Evolutionary conservation across 2,888 invertebrate species (phyloP).

Genomic region (Harpalus rufipes): DNA sequence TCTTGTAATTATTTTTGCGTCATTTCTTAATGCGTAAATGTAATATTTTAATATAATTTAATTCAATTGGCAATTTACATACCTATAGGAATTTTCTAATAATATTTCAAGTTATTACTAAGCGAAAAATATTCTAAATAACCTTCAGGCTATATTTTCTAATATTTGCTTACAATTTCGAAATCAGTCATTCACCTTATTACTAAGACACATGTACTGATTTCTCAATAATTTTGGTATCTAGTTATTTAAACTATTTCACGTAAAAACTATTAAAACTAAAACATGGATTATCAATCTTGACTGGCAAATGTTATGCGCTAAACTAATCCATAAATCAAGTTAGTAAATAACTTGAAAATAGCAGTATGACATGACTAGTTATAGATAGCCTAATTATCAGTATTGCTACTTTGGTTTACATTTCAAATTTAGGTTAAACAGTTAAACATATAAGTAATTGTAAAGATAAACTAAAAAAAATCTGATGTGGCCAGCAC

Average conservation of each 20-base stretch:
- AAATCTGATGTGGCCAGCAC: no score
- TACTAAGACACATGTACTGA: conserved; percentile 11
- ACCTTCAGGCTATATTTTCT: conserved; percentile 30
- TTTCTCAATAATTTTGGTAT: conserved; percentile 33
- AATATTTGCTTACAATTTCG: conserved; percentile 36
- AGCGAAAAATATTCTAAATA: conserved; percentile 2
- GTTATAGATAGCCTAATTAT: background rate
- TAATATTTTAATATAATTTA: background rate
- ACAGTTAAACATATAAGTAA: no score
- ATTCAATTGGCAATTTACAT: background rate
- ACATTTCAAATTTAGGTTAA: background rate
- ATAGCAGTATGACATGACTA: background rate
- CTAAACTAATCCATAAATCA: background rate
- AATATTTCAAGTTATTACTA: conserved; percentile 9
- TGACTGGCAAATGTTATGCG: background rate
- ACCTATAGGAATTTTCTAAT: background rate
- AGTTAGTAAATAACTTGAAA: background rate
- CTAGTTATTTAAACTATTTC: background rate
- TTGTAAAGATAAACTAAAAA: no score
- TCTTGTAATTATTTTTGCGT: conserved; percentile 13
- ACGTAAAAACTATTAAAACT: background rate
- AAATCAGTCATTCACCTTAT: conserved; percentile 50
- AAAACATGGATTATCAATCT: background rate
- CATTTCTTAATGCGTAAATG: conserved; percentile 14
- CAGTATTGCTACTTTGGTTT: background rate